A percentile compares a stretch with the other conserved stretches of the same genome.
phyloP scores from a whole-genome alignment of 2,888 invertebrate genomes.

The Catocala sponsa region DNA sequence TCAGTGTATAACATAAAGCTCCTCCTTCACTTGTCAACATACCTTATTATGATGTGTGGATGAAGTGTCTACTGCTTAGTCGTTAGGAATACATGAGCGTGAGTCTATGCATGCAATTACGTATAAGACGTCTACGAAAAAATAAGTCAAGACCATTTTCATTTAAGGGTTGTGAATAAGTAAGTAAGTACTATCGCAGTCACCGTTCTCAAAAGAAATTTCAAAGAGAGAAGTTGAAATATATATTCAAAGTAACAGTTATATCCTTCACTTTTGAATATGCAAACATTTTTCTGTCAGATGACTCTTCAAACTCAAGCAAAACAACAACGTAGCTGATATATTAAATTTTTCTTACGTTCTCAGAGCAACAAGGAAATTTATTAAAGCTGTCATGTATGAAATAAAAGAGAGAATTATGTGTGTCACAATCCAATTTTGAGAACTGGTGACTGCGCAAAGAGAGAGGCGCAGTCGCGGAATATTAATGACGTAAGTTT shows the following conservation, averaged over 20 bases:
- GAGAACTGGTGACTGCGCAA: constrained; percentile 43
- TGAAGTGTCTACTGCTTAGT: too few relatives aligned
- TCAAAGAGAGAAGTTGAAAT: not conserved
- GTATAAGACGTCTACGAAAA: constrained; percentile 15
- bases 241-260: not conserved
- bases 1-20: too few relatives aligned
- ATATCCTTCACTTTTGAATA: not conserved
- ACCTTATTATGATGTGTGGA: too few relatives aligned
- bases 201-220: not conserved
- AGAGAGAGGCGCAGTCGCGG: constrained; percentile 28
- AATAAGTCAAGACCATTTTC: constrained; percentile 14
- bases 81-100: too few relatives aligned
- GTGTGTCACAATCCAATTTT: constrained; percentile 48
- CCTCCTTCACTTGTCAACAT: too few relatives aligned
- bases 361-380: constrained; percentile 18
- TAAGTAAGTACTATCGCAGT: not conserved
- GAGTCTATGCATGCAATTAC: too few relatives aligned
- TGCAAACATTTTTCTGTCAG: not conserved
- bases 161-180: not conserved
- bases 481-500: constrained; percentile 48
- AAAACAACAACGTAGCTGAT: not conserved
- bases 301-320: not conserved
- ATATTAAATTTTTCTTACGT: constrained; percentile 5
- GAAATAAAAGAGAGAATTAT: constrained; percentile 43
- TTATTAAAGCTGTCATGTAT: constrained; percentile 32